Evolutionary conservation across 2,113 vertebrate species (phyloP), one percentile per base, ranked within the genome.

Genomic region (Spermophilus dauricus): DNA sequence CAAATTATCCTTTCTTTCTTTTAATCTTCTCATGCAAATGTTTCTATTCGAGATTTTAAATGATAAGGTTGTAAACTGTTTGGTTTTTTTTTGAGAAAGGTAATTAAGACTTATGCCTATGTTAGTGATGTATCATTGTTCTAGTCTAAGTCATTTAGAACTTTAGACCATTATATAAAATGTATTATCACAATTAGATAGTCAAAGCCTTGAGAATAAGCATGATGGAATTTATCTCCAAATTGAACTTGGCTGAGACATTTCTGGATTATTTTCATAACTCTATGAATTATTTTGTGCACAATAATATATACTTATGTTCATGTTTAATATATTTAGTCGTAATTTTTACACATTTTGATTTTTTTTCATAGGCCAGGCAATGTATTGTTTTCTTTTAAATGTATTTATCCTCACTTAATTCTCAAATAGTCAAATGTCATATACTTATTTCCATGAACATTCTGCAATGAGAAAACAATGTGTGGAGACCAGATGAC

Each of bases 251-350:
- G 61, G 61, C 61, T 28, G 24, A 63, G 61, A 91, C 3, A 48
- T 78, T 42, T 89, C 26, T 89, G 78, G 72, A 92, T 95, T 86
- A 69, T 90, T 86, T 89, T 37, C 39, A 26, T 86, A 89, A 61
- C 61, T 89, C n/a, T 51, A 39, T 81, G 34, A 93, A 89, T 69
- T 32, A 69, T 82, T 70, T 70, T 70, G 13, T 70, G 13, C 2
- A 58, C 34, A 73, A 51, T 42, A 80, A 18, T n/a, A 32, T 39
- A 61, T 28, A 58, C 20, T 69, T 37, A 82, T 4, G 42, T 51
- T 22, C 73, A 18, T 39, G 32, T 93, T 81, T 86, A 75, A 61
- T 67, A 76, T 70, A n/a, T 53, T 85, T 30, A 30, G 5, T 42
- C 95, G 37, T 32, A 72, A 76, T 69, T 81, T 95, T 4, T 26